phyloP scores from a whole-genome alignment of 2,797 vertebrate species.

The Chrysocyon brachyurus region DNA sequence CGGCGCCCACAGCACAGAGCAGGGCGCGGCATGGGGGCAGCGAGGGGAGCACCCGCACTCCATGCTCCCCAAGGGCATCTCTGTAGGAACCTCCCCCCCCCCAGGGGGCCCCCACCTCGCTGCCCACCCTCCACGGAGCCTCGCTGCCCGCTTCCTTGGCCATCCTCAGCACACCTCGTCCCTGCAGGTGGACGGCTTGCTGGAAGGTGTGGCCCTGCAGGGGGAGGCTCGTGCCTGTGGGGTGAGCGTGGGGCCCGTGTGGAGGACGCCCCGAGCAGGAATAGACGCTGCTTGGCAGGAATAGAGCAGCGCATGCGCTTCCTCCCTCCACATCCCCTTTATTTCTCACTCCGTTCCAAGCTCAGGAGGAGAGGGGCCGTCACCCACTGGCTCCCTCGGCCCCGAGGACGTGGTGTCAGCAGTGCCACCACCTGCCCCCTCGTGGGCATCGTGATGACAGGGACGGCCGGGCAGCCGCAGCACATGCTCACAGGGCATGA shows the following conservation, averaged over 20 bases:
- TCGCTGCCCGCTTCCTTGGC: not conserved
- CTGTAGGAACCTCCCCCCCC: too few species aligned
- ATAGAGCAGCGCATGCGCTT: not conserved
- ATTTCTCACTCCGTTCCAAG: not conserved
- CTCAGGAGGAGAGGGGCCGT: not conserved
- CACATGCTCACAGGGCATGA: not conserved
- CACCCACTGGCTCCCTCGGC: rapidly evolving
- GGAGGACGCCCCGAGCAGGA: too few species aligned
- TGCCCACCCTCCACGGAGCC: not conserved
- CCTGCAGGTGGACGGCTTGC: rapidly evolving
- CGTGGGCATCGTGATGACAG: rapidly evolving
- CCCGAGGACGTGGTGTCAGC: not conserved
- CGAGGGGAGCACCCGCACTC: rapidly evolving
- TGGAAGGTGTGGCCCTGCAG: not conserved
- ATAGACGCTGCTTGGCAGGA: not conserved
- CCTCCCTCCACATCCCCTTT: not conserved
- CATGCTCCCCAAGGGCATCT: rapidly evolving
- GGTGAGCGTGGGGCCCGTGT: too few species aligned
- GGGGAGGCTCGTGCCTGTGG: not conserved
- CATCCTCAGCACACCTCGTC: too few species aligned
- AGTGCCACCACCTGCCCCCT: rapidly evolving
- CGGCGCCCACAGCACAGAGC: rapidly evolving
- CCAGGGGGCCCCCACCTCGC: rapidly evolving
- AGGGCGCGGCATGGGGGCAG: rapidly evolving
- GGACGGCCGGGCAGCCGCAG: not conserved